Base-by-base conservation (phyloP, 2,888 invertebrate genomes). In the Zonitis immaculata region DNA sequence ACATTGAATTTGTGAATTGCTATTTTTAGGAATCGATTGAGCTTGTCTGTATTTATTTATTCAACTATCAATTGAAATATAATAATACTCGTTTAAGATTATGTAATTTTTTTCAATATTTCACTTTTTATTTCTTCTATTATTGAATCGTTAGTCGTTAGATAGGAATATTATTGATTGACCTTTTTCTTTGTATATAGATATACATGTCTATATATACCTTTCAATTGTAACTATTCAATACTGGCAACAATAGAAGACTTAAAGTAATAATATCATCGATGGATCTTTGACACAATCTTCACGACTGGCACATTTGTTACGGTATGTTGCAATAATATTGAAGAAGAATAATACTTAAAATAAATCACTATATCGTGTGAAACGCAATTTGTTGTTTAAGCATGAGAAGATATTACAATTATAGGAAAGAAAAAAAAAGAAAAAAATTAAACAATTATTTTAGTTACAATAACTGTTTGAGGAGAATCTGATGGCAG, bases 41-140 rank as follows among this genome's bases (percentile, higher is more conserved):
- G 27, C 44, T 44, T 44, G 44, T 26, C 16, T 16, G 5, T 44
- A 26, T 44, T 44, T 44, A 26, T 44, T 44, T 44, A 44, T 44
- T 28, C 9, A 18, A 35, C 35, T 3, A 35, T 35, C 35, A 35
- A 16, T 35, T 8, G 16, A 35, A 35, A 35, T n/a, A n/a, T n/a
- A n/a, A 18, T 18, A 14, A 35, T 35, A 8, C 16, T 35, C 16
- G 35, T 9, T 7, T 30, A n/a, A 12, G 12, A 30, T 35, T 35
- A 6, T 9, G 35, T 3, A 35, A 16, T 35, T 9, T 18, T 35
- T 35, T 35, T 27, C n/a, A n/a, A n/a, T n/a, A n/a, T n/a, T n/a
- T n/a, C n/a, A n/a, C n/a, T n/a, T n/a, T n/a, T n/a, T n/a, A n/a
- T n/a, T n/a, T 3, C 8, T 27, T 6, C 7, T 35, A 18, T 18